Evolutionary conservation across 2,797 vertebrate species (phyloP), one percentile per base, ranked within the genome.

Genomic region (Champsocephalus esox): DNA sequence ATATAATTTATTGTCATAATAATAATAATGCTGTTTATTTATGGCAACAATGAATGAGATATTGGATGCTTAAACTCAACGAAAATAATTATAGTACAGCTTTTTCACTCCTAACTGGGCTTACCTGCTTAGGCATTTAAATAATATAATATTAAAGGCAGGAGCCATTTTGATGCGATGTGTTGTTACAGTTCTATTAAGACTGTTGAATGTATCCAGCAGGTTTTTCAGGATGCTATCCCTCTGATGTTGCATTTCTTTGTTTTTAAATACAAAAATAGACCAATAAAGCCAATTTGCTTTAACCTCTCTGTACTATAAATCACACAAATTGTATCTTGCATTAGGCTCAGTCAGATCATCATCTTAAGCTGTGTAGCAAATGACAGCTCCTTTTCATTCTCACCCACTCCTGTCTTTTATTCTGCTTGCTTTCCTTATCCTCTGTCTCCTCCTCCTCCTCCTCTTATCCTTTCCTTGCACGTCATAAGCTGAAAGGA

Each of bases 281-380:
- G 69, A 74, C 12, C 19, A 72, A 76, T 87, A 85, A 88, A 76
- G 41, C 14, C 75, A 44, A 79, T 80, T 57, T 76, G 10, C 19
- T 49, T 79, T 60, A 51, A 84, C 55, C 80, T 79, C 60, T 41
- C 13, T 28, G 21, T 77, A 28, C 21, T 75, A 38, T 75, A 65
- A 80, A 78, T 80, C 90, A 90, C 84, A 81, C 87, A 90, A 91
- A 94, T 90, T 91, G 91, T 93, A 89, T 93, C 82, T 90, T 57
- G 79, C 85, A 90, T 92, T 89, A 90, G 83, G 83, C 73, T 83
- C 70, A 79, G 79, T 82, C 32, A 83, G 76, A 87, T 88, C 48
- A 86, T 81, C 83, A 19, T 75, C 59, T 81, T 91, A 92, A 92
- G 80, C 82, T 59, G 66, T 64, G 79, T 41, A 51, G 63, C 61